Base-by-base conservation (phyloP, 2,888 invertebrate species). In the Petrophora chlorosata region DNA sequence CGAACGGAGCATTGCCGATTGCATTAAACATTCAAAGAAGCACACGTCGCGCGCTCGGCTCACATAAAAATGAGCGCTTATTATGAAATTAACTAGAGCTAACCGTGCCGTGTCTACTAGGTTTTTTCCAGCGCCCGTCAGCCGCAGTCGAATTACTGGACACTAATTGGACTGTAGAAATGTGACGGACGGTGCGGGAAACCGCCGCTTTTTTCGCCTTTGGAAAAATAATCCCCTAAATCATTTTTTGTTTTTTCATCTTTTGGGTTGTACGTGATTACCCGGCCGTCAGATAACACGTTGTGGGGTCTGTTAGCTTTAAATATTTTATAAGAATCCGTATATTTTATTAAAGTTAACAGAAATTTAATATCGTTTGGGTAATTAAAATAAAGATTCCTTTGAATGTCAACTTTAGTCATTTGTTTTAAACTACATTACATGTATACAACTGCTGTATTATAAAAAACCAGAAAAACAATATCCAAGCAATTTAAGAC, bases 101-200 rank as follows among this genome's bases (percentile, higher is more conserved):
- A 78, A 75, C 79, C 78, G 77, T 73, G 70, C 69, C 65, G 66
- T 71, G 77, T 74, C 73, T 73, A 76, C 74, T 76, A 65, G 65
- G 64, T 88, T 86, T 85, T 71, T 73, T 72, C 74, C 75, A 65
- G 70, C 63, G 65, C 70, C 73, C 84, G 85, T 84, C 88, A 85
- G 82, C 82, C 79, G 63, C 76, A 73, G 80, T 82, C 84, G 82
- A 86, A 89, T 89, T 86, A 88, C 80, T 75, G 78, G 88, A 88
- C 88, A 80, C 78, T 90, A 90, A 90, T 90, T 90, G 87, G 89
- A 87, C 84, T 74, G 81, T 80, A 76, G 84, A 89, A 82, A 87
- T 79, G 82, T 88, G 87, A 86, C 78, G 88, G 87, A 81, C 82
- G 81, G 76, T 74, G 70, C 74, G 78, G 72, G 77, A 78, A 77